Percentiles rank a stretch among this genome's conserved stretches.
phyloP scores from a whole-genome alignment of 2,113 vertebrate species.

The Hemibagrus wyckioides region DNA sequence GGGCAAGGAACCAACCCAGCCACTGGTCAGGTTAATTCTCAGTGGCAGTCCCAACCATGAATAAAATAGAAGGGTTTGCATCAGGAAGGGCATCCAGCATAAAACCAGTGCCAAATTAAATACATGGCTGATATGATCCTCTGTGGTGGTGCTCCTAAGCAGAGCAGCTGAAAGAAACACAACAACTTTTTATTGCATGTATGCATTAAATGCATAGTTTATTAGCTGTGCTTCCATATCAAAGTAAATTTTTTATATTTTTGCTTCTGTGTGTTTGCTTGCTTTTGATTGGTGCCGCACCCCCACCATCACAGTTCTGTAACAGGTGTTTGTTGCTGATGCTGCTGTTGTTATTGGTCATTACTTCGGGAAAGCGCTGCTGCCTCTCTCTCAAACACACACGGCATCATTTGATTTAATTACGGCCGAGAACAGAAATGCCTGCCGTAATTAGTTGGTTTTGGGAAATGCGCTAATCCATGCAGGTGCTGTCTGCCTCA shows the following conservation, averaged over 20 bases:
- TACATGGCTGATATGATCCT: too few species aligned
- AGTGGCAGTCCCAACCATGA: too few species aligned
- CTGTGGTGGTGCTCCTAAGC: too few species aligned
- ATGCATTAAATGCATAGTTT: background rate
- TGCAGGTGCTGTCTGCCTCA: slow-evolving; percentile 60
- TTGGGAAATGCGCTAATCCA: slow-evolving; percentile 71
- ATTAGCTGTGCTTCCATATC: too few species aligned
- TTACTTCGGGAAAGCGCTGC: slow-evolving; percentile 53
- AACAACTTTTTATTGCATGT: background rate
- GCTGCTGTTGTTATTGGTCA: slow-evolving; percentile 58
- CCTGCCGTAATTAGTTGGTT: slow-evolving; percentile 72
- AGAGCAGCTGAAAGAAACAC: too few species aligned
- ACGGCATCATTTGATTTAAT: slow-evolving; percentile 69
- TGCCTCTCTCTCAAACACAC: slow-evolving; percentile 58
- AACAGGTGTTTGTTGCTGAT: slow-evolving; percentile 60
- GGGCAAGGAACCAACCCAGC: too few species aligned
- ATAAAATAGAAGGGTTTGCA: too few species aligned
- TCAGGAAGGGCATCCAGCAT: too few species aligned
- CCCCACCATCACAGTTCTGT: background rate
- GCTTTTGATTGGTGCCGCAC: background rate
- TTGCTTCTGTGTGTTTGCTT: background rate
- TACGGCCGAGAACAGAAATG: slow-evolving; percentile 63
- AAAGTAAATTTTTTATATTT: background rate
- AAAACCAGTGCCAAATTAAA: too few species aligned
- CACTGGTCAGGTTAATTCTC: too few species aligned